Evolutionary conservation across 2,797 vertebrate genomes (phyloP), one percentile per base, ranked within the genome.

Genomic region (Morelia viridis): DNA sequence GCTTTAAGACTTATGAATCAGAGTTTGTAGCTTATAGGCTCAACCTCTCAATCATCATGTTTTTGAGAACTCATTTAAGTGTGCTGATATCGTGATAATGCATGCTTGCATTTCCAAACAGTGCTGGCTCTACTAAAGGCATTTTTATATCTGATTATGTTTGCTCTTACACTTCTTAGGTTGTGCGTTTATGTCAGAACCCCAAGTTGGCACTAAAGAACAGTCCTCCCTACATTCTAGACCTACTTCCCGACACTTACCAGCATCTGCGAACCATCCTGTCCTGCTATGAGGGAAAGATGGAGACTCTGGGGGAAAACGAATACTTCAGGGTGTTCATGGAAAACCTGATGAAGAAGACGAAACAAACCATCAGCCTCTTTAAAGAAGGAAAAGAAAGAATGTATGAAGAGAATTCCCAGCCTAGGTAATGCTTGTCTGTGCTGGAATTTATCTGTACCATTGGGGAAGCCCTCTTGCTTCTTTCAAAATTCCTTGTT

Each of bases 331-430:
- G 99, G 0, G 99, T 99, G 89, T 99, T 99, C 97, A 98, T 99
- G 99, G 99, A 99, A 95, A 99, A 99, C 96, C 95, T 99, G 93
- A 98, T 98, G 95, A 99, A 99, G 96, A 99, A 99, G 97, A 99
- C 99, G 94, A 99, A 99, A 96, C 99, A 99, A 98, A 99, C 99
- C 94, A 99, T 99, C 97, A 99, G 99, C 97, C 98, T 99, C 92
- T 99, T 99, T 97, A 99, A 99, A 95, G 99, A 99, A 91, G 99
- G 99, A 89, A 99, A 99, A 92, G 99, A 99, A 24, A 96, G 99
- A 95, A 99, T 99, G 99, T 99, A 99, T 8, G 99, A 99, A 96
- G 99, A 99, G 97, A 99, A 99, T 96, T 99, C 99, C 0, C 99
- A 99, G 96, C 99, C 99, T 91, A 99, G 99, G 99, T 99, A 95